Percentiles rank a stretch among this genome's conserved stretches.
phyloP scores from a whole-genome alignment of 2,797 vertebrate species.

The Amphiprion clarkii region DNA sequence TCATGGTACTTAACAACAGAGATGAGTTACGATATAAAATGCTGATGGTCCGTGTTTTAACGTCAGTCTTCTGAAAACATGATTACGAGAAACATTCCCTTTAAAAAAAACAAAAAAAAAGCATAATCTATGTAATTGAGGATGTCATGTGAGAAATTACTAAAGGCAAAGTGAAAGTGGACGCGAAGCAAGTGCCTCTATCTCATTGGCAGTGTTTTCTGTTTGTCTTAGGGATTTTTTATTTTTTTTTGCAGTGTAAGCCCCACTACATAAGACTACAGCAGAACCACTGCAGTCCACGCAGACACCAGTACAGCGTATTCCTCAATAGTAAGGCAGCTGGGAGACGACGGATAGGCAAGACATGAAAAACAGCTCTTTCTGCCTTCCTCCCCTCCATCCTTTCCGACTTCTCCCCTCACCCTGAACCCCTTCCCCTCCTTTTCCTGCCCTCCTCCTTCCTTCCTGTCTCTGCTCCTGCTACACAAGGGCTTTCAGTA shows the following conservation, averaged over 20 bases:
- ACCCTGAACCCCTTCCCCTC: slow-evolving; percentile 1
- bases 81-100: too few relatives aligned
- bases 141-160: too few relatives aligned
- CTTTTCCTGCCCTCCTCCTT: slow-evolving; percentile 15
- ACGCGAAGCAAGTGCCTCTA: too few relatives aligned
- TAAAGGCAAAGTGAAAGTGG: too few relatives aligned
- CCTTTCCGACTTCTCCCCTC: slow-evolving; percentile 2
- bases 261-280: not conserved
- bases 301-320: not conserved
- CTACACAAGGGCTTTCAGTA: slow-evolving; percentile 69
- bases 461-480: slow-evolving; percentile 58
- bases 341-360: slow-evolving; percentile 15
- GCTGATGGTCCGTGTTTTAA: too few relatives aligned
- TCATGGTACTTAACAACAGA: too few relatives aligned
- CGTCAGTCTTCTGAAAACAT: too few relatives aligned
- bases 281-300: slow-evolving; percentile 15
- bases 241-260: not conserved
- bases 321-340: not conserved
- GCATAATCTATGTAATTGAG: too few relatives aligned
- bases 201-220: not conserved
- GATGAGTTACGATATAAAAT: too few relatives aligned
- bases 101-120: too few relatives aligned
- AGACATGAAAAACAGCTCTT: slow-evolving; percentile 11
- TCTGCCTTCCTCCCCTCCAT: slow-evolving; percentile 7
- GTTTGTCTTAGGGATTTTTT: not conserved